Evolutionary conservation across 2,888 invertebrate species (phyloP), one percentile per base, ranked within the genome.

Genomic region (Brenthis hecate): DNA sequence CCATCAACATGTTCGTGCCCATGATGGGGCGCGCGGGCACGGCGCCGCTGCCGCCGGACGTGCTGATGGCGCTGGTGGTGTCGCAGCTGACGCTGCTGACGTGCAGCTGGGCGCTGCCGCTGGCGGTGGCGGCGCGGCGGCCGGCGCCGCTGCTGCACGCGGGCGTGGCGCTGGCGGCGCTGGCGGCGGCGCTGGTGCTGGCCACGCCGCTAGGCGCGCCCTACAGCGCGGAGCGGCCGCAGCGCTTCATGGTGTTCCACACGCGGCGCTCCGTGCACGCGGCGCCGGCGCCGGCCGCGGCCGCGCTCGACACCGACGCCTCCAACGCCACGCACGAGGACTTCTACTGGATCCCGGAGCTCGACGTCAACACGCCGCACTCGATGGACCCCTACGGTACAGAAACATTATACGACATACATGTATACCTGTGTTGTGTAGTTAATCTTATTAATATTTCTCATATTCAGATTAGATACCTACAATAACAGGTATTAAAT

Each of bases 1-100:
- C 95, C 74, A 91, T 96, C 70, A 94, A 94, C 81, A 94, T 97
- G 83, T 95, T 97, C 80, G 95, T 97, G 77, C 98, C 98, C 8
- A 94, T 98, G 75, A 95, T 96, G 95, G 98, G 97, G 3, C 94
- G 97, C 77, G 93, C 95, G 50, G 97, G 97, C 62, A 92, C 95
- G 47, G 93, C 94, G 62, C 91, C 94, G 70, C 94, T 85, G 68
- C 95, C 95, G 80, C 95, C 96, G 2, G 97, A 97, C 90, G 89
- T 96, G 78, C 62, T 79, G 74, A 79, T 86, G 76, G 83, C 81
- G 71, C 72, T 74, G 73, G 69, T 83, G 69, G 87, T 88, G 70
- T 84, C 85, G 50, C 81, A 86, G 70, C 81, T 94, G 74, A 85
- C 88, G 76, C 81, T 94, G 73, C 80, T 87, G 56, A 84, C 91